A percentile compares a stretch with the other conserved stretches of the same genome.
phyloP scores from a whole-genome alignment of 2,888 invertebrate genomes.

The Pollenia griseotomentosa region DNA sequence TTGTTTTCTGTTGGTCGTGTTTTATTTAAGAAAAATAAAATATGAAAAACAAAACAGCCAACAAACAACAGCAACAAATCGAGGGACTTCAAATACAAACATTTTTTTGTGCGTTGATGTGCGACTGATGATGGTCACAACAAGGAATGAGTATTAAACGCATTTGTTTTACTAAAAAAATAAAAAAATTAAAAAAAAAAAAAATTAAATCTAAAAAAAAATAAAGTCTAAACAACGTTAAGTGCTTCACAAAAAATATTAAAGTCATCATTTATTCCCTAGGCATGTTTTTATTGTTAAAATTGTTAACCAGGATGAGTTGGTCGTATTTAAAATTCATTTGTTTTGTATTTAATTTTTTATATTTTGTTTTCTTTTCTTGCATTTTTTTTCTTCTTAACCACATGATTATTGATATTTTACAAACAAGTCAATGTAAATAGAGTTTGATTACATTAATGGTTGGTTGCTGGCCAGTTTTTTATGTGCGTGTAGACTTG shows the following conservation, averaged over 20 bases:
- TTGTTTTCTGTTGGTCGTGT: slow-evolving; percentile 47
- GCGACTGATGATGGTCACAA: slow-evolving; percentile 58
- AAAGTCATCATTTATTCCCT: slow-evolving; percentile 68
- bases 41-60: slow-evolving; percentile 11
- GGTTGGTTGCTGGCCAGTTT: slow-evolving; percentile 5
- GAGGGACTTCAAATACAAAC: slow-evolving; percentile 57
- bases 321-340: slow-evolving; percentile 56
- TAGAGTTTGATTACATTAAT: slow-evolving; percentile 61
- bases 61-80: slow-evolving; percentile 48
- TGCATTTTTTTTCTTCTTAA: slow-evolving; percentile 7
- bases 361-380: not conserved
- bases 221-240: slow-evolving; percentile 63
- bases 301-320: slow-evolving; percentile 60
- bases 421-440: slow-evolving; percentile 62
- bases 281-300: slow-evolving; percentile 57
- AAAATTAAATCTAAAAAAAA: slow-evolving; percentile 48
- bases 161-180: slow-evolving; percentile 47
- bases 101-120: slow-evolving; percentile 56
- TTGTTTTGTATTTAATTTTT: slow-evolving; percentile 19
- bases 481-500: slow-evolving; percentile 15
- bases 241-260: slow-evolving; percentile 59
- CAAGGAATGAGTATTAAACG: slow-evolving; percentile 58
- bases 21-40: slow-evolving; percentile 39
- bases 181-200: slow-evolving; percentile 14
- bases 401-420: slow-evolving; percentile 65